Evolutionary conservation across 2,888 invertebrate genomes (phyloP), one percentile per base, ranked within the genome.

Genomic region (Keiferia lycopersicella): DNA sequence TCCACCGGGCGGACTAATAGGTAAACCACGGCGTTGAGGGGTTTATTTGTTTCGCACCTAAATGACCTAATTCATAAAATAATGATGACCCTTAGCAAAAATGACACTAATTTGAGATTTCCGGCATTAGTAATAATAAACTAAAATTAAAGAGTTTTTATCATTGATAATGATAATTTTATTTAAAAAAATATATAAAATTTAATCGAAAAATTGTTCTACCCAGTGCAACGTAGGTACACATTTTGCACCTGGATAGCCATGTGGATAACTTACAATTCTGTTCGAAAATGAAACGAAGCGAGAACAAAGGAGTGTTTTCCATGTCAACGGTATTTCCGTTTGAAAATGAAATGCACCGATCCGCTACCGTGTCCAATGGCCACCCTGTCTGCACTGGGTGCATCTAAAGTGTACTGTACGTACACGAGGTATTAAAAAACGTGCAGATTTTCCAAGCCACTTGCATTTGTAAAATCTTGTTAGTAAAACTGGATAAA

Each of bases 321-420:
- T 83, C 82, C 84, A 83, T 87, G 87, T 86, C 87, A 87, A 80
- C 83, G 83, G 81, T 81, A 83, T 81, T 84, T 85, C 84, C 83
- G 82, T 83, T 83, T 81, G 79, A 76, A 85, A 87, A 86, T 87
- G 82, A 86, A 86, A 86, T 80, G 80, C 78, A 79, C 78, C 80
- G 79, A 80, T 80, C 75, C 75, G 71, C 75, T 65, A 71, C 69
- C 71, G 73, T 74, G 71, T 69, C 71, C 71, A 72, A 76, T 71
- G 72, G 71, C 68, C 66, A 56, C 63, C 74, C 74, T 73, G 75
- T 78, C 78, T 78, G 78, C 73, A 74, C 69, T 73, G 73, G 78
- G 45, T 57, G 3, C 34, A 34, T 34, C 34, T 34, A 34, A 34
- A 34, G 34, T 34, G 34, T 34, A 34, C 34, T 34, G 34, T 34